Conservation (phyloP, 2,888 invertebrate species). For the Neelides folsomi region DNA sequence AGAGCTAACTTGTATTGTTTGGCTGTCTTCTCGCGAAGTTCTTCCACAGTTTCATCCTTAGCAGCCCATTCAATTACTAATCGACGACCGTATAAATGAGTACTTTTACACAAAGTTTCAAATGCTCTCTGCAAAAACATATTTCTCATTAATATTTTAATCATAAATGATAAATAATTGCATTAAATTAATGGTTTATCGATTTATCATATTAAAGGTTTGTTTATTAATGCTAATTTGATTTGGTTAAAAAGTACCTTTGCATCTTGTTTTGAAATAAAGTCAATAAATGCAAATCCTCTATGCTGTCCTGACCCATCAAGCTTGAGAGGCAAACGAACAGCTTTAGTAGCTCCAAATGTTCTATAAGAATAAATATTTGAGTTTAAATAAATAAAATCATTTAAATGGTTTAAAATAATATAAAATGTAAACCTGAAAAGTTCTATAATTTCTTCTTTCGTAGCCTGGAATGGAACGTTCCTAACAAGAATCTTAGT, state of each 20-base stretch:
- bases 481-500: conserved; percentile 87
- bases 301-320: conserved; percentile 67
- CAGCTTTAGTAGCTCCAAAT: conserved; percentile 81
- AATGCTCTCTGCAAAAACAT: conserved; percentile 61
- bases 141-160: too few species aligned
- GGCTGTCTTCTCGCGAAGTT: conserved; percentile 73
- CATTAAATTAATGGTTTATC: conserved; percentile 1
- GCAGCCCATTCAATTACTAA: conserved; percentile 93
- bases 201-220: too few species aligned
- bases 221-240: not conserved
- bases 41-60: conserved; percentile 56
- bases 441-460: conserved; percentile 65
- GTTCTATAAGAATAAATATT: conserved; percentile 54
- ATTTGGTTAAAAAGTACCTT: conserved; percentile 52
- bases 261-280: conserved; percentile 71
- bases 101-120: conserved; percentile 82
- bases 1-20: conserved; percentile 42
- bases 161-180: too few species aligned
- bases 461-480: conserved; percentile 88
- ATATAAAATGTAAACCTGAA: conserved; percentile 68
- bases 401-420: conserved; percentile 5
- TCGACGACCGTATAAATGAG: conserved; percentile 92
- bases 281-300: conserved; percentile 96
- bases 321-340: conserved; percentile 81
- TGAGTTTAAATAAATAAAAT: conserved; percentile 3